A percentile compares a stretch with the other conserved stretches of the same genome.
Evolutionary conservation across 2,888 invertebrate genomes (phyloP).

Genomic region (Hirtodrosophila histrioides): DNA sequence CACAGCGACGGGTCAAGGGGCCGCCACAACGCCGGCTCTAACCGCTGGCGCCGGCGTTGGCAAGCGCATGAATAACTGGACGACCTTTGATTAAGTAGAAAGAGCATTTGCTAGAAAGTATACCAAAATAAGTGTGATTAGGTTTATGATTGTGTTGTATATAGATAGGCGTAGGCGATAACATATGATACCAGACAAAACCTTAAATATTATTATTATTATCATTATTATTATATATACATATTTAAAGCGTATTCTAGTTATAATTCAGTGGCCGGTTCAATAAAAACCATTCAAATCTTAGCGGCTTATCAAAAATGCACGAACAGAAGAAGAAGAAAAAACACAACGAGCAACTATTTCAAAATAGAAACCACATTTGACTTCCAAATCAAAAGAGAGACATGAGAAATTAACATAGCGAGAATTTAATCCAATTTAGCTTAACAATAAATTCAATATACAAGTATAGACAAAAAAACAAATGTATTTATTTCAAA

Average conservation of each 20-base stretch:
- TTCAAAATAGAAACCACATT: conserved; percentile 36
- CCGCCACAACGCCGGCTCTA: conserved; percentile 35
- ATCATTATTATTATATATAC: conserved; percentile 12
- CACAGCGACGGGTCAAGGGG: conserved; percentile 39
- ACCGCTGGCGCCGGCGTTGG: conserved; percentile 46
- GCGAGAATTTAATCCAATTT: conserved; percentile 60
- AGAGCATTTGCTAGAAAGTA: conserved; percentile 37
- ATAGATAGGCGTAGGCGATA: conserved; percentile 44
- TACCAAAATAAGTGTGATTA: conserved; percentile 77
- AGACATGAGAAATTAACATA: conserved; percentile 36
- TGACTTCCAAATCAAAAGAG: conserved; percentile 73
- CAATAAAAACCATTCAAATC: background rate
- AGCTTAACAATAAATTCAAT: conserved; percentile 38
- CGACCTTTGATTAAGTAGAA: conserved; percentile 81
- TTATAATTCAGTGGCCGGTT: conserved; percentile 24
- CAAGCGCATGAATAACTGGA: conserved; percentile 82
- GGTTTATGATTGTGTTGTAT: conserved; percentile 55
- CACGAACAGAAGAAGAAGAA: conserved; percentile 24
- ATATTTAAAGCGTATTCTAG: conserved; percentile 17
- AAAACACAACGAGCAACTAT: conserved; percentile 29
- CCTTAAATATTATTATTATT: conserved; percentile 54
- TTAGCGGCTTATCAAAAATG: conserved; percentile 30
- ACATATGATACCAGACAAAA: conserved; percentile 46
- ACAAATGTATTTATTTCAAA: background rate
- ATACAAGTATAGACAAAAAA: conserved; percentile 21